Evolutionary conservation across 2,888 invertebrate genomes (phyloP), one percentile per base, ranked within the genome.

Genomic region (Cloeon dipterum): DNA sequence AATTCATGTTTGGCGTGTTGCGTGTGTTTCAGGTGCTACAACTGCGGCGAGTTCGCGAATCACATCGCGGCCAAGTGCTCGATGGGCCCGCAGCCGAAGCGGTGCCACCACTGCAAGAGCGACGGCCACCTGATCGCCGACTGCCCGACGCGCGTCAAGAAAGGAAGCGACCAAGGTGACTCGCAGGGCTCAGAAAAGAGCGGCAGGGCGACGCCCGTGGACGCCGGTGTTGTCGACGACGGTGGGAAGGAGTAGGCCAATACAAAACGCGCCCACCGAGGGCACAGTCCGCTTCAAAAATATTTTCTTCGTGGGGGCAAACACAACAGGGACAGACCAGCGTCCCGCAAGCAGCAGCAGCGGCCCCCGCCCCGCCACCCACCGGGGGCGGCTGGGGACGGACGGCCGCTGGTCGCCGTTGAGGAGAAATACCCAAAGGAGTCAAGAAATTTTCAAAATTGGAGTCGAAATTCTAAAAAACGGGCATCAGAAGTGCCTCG

Each of bases 11-110:
- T n/a, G n/a, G n/a, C n/a, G n/a, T n/a, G n/a, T n/a, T n/a, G 29
- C 16, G 29, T 7, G 7, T n/a, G 29, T 40, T 58, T 34, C 55
- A 81, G 83, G 52, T 89, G 88, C 61, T 89, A 86, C 58, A 89
- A 89, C 56, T 89, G 88, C 51, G 86, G 88, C 4, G 82, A 85
- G 56, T 85, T 86, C 52, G 79, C 83, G 35, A 86, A 86, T 57
- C 89, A 89, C 59, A 76, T 88, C 51, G 88, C 89, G 21, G 77
- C 83, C 23, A 85, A 85, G 55, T 89, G 89, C 57, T 70, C 72
- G 43, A 63, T 78, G 52, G 85, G 82, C 11, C 86, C 86, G 36
- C 77, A 83, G 59, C 86, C 86, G 48, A 88, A 88, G 61, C 67
- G 81, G 49, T 89, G 89, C 58, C 86, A 89, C 60, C 70, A 74